Conservation (phyloP, 2,888 invertebrate genomes). For the Torymus auratus region DNA sequence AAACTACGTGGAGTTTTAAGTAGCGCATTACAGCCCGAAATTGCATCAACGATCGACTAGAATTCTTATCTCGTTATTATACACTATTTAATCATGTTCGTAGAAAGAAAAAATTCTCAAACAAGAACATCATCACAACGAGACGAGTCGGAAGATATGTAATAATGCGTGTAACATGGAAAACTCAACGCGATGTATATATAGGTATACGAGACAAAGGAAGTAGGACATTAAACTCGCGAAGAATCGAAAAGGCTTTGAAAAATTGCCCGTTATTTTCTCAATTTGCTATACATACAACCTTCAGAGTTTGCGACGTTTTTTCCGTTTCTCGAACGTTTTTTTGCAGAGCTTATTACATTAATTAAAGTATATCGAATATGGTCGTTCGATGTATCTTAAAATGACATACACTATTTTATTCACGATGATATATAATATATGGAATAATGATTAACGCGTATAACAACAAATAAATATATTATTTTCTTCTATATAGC, state of each 20-base stretch:
- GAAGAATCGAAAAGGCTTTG: constrained; percentile 41
- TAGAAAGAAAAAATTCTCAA: neutral
- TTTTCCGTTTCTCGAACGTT: constrained; percentile 54
- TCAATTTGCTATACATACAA: constrained; percentile 53
- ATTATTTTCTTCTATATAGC: constrained; percentile 5
- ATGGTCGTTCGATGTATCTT: constrained; percentile 39
- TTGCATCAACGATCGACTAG: constrained; percentile 15
- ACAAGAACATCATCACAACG: constrained; percentile 6
- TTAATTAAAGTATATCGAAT: constrained; percentile 30
- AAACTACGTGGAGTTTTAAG: too few species aligned
- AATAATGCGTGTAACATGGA: neutral
- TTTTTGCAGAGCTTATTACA: constrained; percentile 4
- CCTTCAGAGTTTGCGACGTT: constrained; percentile 58
- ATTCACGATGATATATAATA: constrained; percentile 12
- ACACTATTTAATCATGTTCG: too few species aligned
- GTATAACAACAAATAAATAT: constrained; percentile 5
- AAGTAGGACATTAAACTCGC: neutral
- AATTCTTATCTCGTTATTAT: neutral
- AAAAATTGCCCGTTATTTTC: constrained; percentile 48
- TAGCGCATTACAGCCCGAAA: neutral
- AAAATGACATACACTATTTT: constrained; percentile 10
- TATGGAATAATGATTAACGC: neutral
- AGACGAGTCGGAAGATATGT: constrained; percentile 5
- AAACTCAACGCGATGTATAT: neutral
- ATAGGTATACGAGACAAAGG: neutral